Percentiles rank a stretch among this genome's conserved stretches.
phyloP scores from a whole-genome alignment of 2,888 invertebrate genomes.

The Caenorhabditis sp. region DNA sequence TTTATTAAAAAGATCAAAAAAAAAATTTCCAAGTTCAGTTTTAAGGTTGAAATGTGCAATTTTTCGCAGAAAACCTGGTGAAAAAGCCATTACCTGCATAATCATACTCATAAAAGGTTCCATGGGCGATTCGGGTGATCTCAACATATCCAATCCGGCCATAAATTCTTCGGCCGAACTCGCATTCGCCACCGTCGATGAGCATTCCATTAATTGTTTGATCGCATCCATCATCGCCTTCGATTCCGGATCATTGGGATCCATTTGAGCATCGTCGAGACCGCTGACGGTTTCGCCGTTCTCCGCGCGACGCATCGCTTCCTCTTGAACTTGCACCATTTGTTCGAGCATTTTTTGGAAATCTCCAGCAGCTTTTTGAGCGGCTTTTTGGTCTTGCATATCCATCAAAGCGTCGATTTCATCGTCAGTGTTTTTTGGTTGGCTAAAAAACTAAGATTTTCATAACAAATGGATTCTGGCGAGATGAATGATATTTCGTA shows the following conservation, averaged over 20 bases:
- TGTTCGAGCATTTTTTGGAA: slow-evolving; percentile 57
- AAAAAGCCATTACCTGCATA: slow-evolving; percentile 49
- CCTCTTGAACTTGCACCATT: slow-evolving; percentile 57
- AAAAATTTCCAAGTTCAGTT: too few species aligned
- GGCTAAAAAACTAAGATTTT: too few species aligned
- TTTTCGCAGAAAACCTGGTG: too few species aligned
- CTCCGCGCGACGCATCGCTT: slow-evolving; percentile 7
- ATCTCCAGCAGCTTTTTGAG: slow-evolving; percentile 55
- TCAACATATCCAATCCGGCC: slow-evolving; percentile 50
- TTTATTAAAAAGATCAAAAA: too few species aligned
- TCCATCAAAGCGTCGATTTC: slow-evolving; percentile 57
- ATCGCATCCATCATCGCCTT: slow-evolving; percentile 56
- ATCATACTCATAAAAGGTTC: slow-evolving; percentile 66
- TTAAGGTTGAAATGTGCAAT: too few species aligned
- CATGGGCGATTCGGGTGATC: slow-evolving; percentile 53
- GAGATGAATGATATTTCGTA: too few species aligned
- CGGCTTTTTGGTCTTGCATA: slow-evolving; percentile 49
- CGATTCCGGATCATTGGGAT: slow-evolving; percentile 45
- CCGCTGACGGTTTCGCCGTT: background rate
- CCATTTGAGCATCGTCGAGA: slow-evolving; percentile 22
- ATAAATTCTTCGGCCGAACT: slow-evolving; percentile 44
- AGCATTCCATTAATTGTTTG: slow-evolving; percentile 49
- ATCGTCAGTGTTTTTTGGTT: slow-evolving; percentile 45
- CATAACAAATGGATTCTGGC: too few species aligned
- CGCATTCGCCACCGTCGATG: slow-evolving; percentile 43